phyloP scores from a whole-genome alignment of 2,888 invertebrate genomes.

The Xestia c-nigrum region DNA sequence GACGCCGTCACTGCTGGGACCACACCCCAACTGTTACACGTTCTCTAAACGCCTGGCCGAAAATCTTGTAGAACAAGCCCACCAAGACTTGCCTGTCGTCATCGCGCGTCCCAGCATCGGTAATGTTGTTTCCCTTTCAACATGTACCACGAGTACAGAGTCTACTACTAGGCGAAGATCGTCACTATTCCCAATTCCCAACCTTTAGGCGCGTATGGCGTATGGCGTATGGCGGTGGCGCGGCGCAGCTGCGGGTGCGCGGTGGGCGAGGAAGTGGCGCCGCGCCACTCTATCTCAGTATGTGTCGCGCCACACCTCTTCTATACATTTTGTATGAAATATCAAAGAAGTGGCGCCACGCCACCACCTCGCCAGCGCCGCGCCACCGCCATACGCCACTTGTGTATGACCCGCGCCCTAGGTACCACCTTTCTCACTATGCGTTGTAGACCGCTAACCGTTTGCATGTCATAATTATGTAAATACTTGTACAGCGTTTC shows the following conservation, averaged over 20 bases:
- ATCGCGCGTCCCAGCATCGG: constrained; percentile 98
- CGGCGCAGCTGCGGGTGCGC: too few relatives aligned
- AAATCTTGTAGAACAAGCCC: constrained; percentile 94
- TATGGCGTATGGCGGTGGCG: too few relatives aligned
- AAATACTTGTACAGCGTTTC: background rate
- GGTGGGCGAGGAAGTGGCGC: too few relatives aligned
- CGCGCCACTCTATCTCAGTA: too few relatives aligned
- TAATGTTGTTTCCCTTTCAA: constrained; percentile 77
- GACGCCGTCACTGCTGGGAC: constrained; percentile 92
- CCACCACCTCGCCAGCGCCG: too few relatives aligned
- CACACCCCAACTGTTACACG: constrained; percentile 98
- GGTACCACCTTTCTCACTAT: background rate
- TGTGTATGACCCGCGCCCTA: too few relatives aligned
- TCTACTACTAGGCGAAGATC: background rate
- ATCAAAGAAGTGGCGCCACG: too few relatives aligned
- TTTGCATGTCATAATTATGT: background rate
- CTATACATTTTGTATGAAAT: too few relatives aligned
- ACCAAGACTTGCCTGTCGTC: constrained; percentile 93
- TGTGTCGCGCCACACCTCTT: too few relatives aligned
- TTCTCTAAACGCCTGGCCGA: constrained; percentile 98
- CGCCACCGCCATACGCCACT: too few relatives aligned
- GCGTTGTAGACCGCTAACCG: background rate
- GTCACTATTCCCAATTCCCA: background rate
- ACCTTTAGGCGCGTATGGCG: too few relatives aligned
- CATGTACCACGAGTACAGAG: background rate